These are phyloP conservation scores for Dyspetes luteomarginatus DNA, from an alignment of 2,888 invertebrate genomes.

Conservation along the genomic window DNA sequence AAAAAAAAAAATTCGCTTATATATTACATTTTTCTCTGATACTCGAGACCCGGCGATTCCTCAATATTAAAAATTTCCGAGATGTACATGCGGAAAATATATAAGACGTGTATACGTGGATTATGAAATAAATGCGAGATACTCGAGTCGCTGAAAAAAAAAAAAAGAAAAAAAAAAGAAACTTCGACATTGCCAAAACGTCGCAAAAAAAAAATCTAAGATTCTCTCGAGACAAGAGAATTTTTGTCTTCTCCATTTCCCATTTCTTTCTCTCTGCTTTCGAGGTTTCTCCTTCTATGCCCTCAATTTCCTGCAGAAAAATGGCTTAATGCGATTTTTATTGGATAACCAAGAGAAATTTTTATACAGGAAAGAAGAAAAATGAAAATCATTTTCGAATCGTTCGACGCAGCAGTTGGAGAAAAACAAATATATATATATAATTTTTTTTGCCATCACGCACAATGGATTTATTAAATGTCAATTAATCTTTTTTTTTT, in stretches of 20 bases:
- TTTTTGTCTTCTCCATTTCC: neutral
- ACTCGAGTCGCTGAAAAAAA: neutral
- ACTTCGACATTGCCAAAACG: neutral
- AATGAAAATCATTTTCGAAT: constrained; percentile 50
- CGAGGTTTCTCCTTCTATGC: constrained; percentile 17
- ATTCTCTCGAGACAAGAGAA: constrained; percentile 5
- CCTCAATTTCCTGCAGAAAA: constrained; percentile 21
- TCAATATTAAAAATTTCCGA: constrained; percentile 61
- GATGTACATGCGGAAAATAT: neutral
- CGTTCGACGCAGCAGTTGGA: neutral
- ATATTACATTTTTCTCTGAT: neutral
- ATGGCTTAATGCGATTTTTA: constrained; percentile 42
- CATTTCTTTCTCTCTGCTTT: neutral
- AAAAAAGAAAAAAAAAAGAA: neutral
- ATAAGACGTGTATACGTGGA: neutral
- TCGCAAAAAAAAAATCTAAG: neutral
- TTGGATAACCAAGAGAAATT: neutral
- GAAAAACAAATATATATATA: constrained; percentile 4
- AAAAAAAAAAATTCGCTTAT: neutral
- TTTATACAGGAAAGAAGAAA: neutral
- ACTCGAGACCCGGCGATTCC: neutral
- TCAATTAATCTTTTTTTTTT: too few relatives aligned
- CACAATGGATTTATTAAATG: too few relatives aligned
- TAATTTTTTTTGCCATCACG: neutral
- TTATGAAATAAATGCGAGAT: neutral